These are phyloP conservation scores for Helicoverpa armigera DNA, from an alignment of 1,140 invertebrate genomes.

Conservation along the genomic window DNA sequence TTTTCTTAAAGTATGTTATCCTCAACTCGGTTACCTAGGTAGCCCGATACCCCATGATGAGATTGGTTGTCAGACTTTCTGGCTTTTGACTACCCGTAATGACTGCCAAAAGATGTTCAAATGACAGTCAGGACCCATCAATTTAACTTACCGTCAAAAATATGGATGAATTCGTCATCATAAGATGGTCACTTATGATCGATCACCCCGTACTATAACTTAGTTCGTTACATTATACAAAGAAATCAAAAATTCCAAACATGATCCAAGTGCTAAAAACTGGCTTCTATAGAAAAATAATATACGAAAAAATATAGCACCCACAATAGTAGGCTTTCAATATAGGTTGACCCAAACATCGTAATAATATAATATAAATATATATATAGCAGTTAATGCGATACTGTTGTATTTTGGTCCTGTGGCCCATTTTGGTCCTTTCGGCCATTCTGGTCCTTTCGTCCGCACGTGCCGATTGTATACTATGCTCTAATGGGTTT, in stretches of 20 bases:
- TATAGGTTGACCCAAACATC: slow-evolving; percentile 37
- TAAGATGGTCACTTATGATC: too few relatives aligned
- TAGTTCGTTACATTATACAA: background rate
- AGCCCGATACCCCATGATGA: too few relatives aligned
- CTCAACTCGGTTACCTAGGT: too few relatives aligned
- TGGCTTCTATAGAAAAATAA: slow-evolving; percentile 4
- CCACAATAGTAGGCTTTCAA: slow-evolving; percentile 25
- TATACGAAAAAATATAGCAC: background rate
- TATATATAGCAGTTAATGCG: slow-evolving; percentile 45
- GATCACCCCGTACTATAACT: too few relatives aligned
- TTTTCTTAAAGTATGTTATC: too few relatives aligned
- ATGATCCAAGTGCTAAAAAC: background rate
- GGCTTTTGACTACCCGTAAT: too few relatives aligned
- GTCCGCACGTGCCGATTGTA: slow-evolving; percentile 24
- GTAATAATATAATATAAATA: slow-evolving; percentile 24
- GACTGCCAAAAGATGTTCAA: too few relatives aligned
- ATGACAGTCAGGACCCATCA: too few relatives aligned
- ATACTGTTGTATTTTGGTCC: slow-evolving; percentile 47
- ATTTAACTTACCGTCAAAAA: too few relatives aligned
- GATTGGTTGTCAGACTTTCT: too few relatives aligned
- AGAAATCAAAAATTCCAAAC: slow-evolving; percentile 12
- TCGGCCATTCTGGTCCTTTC: slow-evolving; percentile 13
- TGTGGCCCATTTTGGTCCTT: slow-evolving; percentile 30
- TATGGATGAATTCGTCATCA: too few relatives aligned
- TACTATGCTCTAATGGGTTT: slow-evolving; percentile 18